Base-by-base conservation (phyloP, 2,888 invertebrate genomes). In the Tenodera sinensis region DNA sequence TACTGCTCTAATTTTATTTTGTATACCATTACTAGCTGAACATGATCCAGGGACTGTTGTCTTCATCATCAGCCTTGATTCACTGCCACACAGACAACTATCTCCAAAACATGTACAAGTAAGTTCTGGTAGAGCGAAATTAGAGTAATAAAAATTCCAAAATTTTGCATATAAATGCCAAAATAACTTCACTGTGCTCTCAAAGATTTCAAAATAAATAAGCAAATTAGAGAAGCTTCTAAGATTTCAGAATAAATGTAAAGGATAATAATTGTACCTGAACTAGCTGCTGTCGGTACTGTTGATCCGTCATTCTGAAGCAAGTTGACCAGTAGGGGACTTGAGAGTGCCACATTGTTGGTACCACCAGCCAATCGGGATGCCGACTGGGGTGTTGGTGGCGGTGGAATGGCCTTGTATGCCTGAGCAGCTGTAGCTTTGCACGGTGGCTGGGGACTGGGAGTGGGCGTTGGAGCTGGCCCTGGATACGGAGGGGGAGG, bases 261-360 rank as follows among this genome's bases (percentile, higher is more conserved):
- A 25, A 71, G 8, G 3, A 71, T 25, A 54, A 54, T 54, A 20
- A 71, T 20, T 71, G 7, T 83, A 87, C 87, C 87, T 83, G 89
- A 86, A 20, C 85, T 89, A 27, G 90, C 88, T 30, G 89, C 88
- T 20, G 81, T 27, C 3, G 28, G 71, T 20, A 84, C 90, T n/a
- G 91, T 89, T 86, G 94, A 90, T 28, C 90, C 97, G 92, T 98
- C 98, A 92, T 97, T 98, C 94, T 98, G 98, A 92, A 98, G 94
- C 91, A 98, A 94, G 93, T 98, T 98, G 71, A 98, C 98, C 91
- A 98, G 94, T 91, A 98, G 94, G 30, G 98, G 98, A 92, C 98
- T 98, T 91, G 96, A 98, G 93, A 97, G 95, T 89, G 97, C 97
- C 91, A 97, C 97, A 90, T 95, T 91, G 34, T 87, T 87, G 30